A percentile compares a stretch with the other conserved stretches of the same genome.
Evolutionary conservation across 1,140 invertebrate genomes (phyloP).

Genomic region (Drosophila subpulchrella): DNA sequence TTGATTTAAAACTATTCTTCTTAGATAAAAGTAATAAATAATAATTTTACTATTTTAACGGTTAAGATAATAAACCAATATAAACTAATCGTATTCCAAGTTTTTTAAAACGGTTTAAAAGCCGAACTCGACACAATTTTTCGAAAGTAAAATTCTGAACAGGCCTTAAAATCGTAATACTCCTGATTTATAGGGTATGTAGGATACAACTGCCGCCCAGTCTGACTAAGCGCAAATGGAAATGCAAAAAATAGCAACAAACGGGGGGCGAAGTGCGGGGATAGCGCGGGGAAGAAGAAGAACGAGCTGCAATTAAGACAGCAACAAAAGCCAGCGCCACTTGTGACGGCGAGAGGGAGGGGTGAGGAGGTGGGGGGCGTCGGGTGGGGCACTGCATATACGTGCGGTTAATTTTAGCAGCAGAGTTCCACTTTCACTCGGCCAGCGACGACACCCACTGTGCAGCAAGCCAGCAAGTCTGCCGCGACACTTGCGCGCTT

Average conservation of each 20-base stretch:
- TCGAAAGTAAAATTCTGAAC: no score
- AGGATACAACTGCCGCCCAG: conserved; percentile 59
- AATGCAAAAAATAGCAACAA: conserved; percentile 78
- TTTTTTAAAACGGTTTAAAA: no score
- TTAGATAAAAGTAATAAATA: no score
- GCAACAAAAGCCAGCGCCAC: conserved; percentile 65
- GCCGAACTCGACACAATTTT: no score
- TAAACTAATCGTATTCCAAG: no score
- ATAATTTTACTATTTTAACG: no score
- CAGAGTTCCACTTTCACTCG: conserved; percentile 79
- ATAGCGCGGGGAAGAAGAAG: conserved; percentile 6
- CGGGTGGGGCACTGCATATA: conserved; percentile 55
- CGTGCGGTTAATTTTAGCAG: conserved; percentile 72
- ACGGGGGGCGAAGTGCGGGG: conserved; percentile 40
- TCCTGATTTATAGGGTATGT: conserved; percentile 1
- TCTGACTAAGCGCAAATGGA: conserved; percentile 76
- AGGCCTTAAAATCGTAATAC: conserved; percentile 19
- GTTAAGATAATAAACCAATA: no score
- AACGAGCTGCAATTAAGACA: conserved; percentile 65
- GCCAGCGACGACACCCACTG: conserved; percentile 51
- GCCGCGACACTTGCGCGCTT: conserved; percentile 71
- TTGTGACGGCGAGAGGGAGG: conserved; percentile 14
- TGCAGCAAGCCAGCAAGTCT: conserved; percentile 41
- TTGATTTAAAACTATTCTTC: no score
- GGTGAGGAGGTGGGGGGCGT: conserved; percentile 2